phyloP scores from a whole-genome alignment of 2,113 vertebrate species.

The Acrocephalus kingi region DNA sequence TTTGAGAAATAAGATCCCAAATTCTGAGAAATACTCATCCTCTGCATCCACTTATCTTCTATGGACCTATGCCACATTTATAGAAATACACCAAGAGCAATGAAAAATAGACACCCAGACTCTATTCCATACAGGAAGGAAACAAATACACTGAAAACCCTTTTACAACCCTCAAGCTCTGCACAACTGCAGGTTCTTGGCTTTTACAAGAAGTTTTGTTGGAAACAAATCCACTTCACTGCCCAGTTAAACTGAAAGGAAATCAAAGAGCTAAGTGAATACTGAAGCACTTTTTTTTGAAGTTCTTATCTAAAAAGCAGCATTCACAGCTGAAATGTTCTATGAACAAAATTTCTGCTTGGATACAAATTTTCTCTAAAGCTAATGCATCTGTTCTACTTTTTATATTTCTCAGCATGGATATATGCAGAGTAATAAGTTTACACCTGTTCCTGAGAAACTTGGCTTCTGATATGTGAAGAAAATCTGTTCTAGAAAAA shows the following conservation, averaged over 20 bases:
- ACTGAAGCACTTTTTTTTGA: not conserved
- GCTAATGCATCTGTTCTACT: not conserved
- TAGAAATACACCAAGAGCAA: not conserved
- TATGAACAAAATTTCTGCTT: not conserved
- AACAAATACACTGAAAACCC: not conserved
- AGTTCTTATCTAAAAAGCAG: not conserved
- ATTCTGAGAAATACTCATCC: not conserved
- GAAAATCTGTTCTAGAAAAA: not conserved
- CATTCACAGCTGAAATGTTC: not conserved
- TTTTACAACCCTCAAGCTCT: not conserved
- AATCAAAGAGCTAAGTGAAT: not conserved
- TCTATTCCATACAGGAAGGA: not conserved
- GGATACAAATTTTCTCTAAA: not conserved
- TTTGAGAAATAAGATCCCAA: not conserved
- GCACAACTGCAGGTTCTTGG: not conserved
- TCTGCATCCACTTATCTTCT: not conserved
- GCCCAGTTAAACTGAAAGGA: not conserved
- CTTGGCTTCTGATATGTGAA: not conserved
- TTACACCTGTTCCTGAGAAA: constrained; percentile 2
- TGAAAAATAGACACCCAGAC: not conserved
- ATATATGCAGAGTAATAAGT: not conserved
- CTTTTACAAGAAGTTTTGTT: not conserved
- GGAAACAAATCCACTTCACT: not conserved
- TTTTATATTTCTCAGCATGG: not conserved
- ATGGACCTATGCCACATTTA: not conserved